Base-by-base conservation (phyloP, 2,113 vertebrate genomes). In the Lampris megalopsis region DNA sequence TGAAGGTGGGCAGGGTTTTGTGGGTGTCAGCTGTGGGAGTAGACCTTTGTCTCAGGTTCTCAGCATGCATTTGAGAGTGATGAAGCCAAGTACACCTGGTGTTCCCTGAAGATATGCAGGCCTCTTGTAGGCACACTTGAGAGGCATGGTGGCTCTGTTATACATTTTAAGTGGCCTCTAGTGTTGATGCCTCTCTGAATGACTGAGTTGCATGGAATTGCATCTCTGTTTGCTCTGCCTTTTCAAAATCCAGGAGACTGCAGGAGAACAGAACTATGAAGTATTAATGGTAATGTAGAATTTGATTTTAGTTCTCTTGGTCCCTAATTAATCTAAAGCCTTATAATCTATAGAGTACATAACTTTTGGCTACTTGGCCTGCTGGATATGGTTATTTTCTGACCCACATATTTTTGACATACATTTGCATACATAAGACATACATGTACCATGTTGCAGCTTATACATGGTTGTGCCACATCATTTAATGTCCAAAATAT, bases 1-100 rank as follows among this genome's bases (percentile, higher is more conserved):
- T 85, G 72, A 66, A 73, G 65, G 73, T 54, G 35, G 58, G 71
- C 77, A 63, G 65, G 68, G 0, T 37, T 50, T 73, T 75, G 52
- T 67, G 43, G 75, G 66, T 47, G 3, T 50, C 9, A 62, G 64
- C 64, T 42, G 36, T 56, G 41, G 48, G 13, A 63, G 11, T 57
- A 54, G 61, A 50, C 57, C 42, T 79, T 69, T 77, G 67, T 63
- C 45, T 67, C 6, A 5, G 47, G 63, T 63, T 47, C 35, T 80
- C 61, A 48, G 37, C 6, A 45, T 62, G 61, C 41, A 48, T 5
- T n/a, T 37, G 43, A 75, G 70, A 41, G 36, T 64, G 75, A 80
- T 42, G 48, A 68, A 84, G 77, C 68, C 69, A 68, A 71, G 65
- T 73, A 71, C 71, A 47, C 64, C 59, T 64, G 47, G 24, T 7